phyloP scores from a whole-genome alignment of 2,888 invertebrate species.

The Amphiduros pacificus region DNA sequence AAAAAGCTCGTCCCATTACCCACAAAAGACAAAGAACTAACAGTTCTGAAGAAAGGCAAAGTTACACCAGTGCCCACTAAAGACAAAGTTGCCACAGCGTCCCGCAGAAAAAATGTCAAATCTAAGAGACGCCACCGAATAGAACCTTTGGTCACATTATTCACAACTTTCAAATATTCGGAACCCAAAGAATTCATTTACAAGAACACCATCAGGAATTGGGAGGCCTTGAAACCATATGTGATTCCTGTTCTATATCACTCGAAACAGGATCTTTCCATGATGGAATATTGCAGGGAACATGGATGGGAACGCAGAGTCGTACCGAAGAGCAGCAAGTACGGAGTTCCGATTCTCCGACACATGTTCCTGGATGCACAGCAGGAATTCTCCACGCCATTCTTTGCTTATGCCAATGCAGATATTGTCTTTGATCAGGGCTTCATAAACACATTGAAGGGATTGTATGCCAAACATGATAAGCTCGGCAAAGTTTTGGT shows the following conservation, averaged over 20 bases:
- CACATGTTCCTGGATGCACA: background rate
- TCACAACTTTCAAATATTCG: background rate
- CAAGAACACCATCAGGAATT: background rate
- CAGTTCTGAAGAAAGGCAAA: no score
- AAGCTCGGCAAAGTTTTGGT: background rate
- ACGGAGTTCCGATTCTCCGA: background rate
- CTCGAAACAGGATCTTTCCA: no score
- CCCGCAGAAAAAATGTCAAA: no score
- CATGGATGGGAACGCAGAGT: background rate
- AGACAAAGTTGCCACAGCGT: no score
- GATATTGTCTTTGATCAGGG: background rate
- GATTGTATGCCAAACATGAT: no score
- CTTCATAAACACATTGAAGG: background rate
- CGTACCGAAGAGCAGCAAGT: background rate
- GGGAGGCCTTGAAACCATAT: background rate
- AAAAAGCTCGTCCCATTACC: no score
- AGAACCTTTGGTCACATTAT: background rate
- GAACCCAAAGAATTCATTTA: background rate
- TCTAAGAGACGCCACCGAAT: no score
- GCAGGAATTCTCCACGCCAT: background rate
- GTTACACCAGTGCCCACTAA: no score
- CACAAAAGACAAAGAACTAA: no score
- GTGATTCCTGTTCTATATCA: background rate
- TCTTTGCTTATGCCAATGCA: background rate
- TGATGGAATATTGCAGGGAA: no score